phyloP scores from a whole-genome alignment of 1,140 invertebrate genomes.

The Psix sp. region DNA sequence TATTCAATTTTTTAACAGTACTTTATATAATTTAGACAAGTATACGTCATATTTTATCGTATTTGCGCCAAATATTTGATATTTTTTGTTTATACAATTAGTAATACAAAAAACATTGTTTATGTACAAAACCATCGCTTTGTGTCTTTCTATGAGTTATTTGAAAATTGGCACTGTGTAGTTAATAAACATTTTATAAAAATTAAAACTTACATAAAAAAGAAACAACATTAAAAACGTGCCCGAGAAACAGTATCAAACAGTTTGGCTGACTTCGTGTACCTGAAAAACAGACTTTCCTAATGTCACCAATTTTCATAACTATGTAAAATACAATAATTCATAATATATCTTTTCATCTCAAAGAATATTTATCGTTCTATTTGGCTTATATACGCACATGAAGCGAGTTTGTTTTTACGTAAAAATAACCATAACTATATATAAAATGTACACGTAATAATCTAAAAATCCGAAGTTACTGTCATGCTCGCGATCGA shows the following conservation, averaged over 20 bases:
- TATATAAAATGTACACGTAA: constrained; percentile 49
- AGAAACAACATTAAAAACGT: constrained; percentile 20
- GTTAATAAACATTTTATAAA: constrained; percentile 50
- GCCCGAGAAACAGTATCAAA: constrained; percentile 29
- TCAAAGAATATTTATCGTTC: constrained; percentile 31
- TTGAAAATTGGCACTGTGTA: constrained; percentile 48
- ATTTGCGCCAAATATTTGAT: constrained; percentile 64
- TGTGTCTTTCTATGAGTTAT: constrained; percentile 27
- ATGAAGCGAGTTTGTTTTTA: constrained; percentile 46
- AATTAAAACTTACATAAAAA: constrained; percentile 36
- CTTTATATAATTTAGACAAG: constrained; percentile 73
- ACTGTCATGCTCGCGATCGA: constrained; percentile 57
- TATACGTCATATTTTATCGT: constrained; percentile 67
- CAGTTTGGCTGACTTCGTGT: constrained; percentile 1
- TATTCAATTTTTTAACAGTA: constrained; percentile 71
- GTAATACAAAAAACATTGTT: constrained; percentile 70
- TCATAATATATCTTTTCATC: constrained; percentile 34
- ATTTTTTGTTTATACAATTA: constrained; percentile 66
- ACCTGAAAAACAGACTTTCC: constrained; percentile 10
- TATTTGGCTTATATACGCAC: constrained; percentile 55
- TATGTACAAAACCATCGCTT: constrained; percentile 55
- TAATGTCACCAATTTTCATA: constrained; percentile 36
- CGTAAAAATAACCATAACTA: constrained; percentile 32
- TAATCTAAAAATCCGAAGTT: constrained; percentile 31
- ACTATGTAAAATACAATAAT: constrained; percentile 25